A percentile compares a stretch with the other conserved stretches of the same genome.
phyloP scores from a whole-genome alignment of 2,797 vertebrate genomes.

The Rhinella marina region DNA sequence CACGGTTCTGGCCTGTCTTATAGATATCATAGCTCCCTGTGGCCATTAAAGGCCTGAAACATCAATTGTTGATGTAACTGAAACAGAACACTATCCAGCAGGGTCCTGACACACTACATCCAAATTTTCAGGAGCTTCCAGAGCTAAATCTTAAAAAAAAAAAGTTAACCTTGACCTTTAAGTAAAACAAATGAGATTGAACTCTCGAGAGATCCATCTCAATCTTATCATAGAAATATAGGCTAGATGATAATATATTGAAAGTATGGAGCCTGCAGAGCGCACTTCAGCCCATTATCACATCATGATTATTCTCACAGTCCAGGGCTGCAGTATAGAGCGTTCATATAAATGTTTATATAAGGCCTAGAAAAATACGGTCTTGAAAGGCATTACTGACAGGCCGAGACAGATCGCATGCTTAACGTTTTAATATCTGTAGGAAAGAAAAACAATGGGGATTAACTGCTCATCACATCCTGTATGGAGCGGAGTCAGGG shows the following conservation, averaged over 20 bases:
- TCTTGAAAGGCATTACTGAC: constrained; percentile 29
- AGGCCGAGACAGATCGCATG: constrained; percentile 33
- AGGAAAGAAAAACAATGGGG: constrained; percentile 51
- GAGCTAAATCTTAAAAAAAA: neutral
- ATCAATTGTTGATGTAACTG: neutral
- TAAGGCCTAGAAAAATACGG: constrained; percentile 42
- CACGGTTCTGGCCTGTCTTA: too few species aligned
- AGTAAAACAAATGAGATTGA: neutral
- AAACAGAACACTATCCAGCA: neutral
- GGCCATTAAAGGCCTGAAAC: neutral
- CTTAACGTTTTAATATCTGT: constrained; percentile 37
- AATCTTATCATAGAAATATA: constrained; percentile 25
- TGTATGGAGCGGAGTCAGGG: neutral
- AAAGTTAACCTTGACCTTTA: constrained; percentile 9
- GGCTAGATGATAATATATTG: constrained; percentile 7
- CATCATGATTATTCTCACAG: constrained; percentile 22
- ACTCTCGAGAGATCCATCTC: constrained; percentile 13
- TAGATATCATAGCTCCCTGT: neutral
- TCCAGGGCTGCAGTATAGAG: constrained; percentile 3
- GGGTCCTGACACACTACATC: neutral
- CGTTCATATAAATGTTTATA: constrained; percentile 48
- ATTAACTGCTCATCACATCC: constrained; percentile 28
- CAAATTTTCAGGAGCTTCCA: neutral
- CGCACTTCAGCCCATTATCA: neutral
- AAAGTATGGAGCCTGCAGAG: constrained; percentile 30